phyloP scores from a whole-genome alignment of 2,888 invertebrate species.

The Parochlus steinenii region DNA sequence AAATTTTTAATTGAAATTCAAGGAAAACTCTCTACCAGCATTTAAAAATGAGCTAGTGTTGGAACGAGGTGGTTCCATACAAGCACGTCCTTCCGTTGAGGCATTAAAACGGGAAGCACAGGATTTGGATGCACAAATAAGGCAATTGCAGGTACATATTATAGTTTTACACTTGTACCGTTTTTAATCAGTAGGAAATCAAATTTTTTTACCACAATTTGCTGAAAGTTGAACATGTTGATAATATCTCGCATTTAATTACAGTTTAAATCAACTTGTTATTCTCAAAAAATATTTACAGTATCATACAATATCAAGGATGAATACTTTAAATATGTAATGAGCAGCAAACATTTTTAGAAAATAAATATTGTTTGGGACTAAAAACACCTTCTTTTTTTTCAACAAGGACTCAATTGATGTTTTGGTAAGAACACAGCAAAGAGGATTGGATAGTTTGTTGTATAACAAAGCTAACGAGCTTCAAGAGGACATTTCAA shows the following conservation, averaged over 20 bases:
- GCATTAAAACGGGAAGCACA: slow-evolving; percentile 66
- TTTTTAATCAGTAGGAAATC: too few relatives aligned
- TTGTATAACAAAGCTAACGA: slow-evolving; percentile 89
- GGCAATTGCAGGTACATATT: slow-evolving; percentile 47
- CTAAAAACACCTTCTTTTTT: slow-evolving; percentile 3
- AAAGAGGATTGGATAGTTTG: slow-evolving; percentile 57
- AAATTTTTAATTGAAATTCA: neutral
- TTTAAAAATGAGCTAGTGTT: slow-evolving; percentile 71
- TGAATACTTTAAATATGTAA: too few relatives aligned
- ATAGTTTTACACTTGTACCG: too few relatives aligned
- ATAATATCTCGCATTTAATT: too few relatives aligned
- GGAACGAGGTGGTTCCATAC: slow-evolving; percentile 54
- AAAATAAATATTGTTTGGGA: neutral
- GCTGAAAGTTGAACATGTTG: too few relatives aligned
- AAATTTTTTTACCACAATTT: too few relatives aligned
- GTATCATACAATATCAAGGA: too few relatives aligned
- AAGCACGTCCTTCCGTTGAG: slow-evolving; percentile 57
- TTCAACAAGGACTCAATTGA: slow-evolving; percentile 73
- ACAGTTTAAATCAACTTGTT: too few relatives aligned
- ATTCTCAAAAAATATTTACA: too few relatives aligned
- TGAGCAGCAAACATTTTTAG: neutral
- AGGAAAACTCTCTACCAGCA: slow-evolving; percentile 57
- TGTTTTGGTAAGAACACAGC: slow-evolving; percentile 63
- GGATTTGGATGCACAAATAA: slow-evolving; percentile 72
- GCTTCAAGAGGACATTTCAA: slow-evolving; percentile 85